Conservation (phyloP, 2,888 invertebrate genomes). For the Helleia helle region DNA sequence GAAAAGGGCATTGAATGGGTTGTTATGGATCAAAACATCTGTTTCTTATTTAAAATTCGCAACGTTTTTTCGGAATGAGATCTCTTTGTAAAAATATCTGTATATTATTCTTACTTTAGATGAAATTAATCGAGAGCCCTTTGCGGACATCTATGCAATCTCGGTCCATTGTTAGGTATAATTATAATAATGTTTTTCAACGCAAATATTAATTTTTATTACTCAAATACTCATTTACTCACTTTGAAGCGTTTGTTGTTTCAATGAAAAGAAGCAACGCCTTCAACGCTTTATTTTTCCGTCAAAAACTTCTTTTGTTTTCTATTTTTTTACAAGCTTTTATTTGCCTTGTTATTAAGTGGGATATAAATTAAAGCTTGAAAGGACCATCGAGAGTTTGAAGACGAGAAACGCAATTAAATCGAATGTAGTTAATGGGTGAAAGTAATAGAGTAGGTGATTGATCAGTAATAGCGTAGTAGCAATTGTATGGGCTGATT, state of each 20-base stretch:
- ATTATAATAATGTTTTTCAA: conserved; percentile 61
- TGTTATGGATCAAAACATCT: conserved; percentile 31
- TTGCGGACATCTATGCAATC: conserved; percentile 63
- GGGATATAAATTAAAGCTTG: conserved; percentile 6
- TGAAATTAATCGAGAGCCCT: conserved; percentile 61
- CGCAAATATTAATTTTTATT: conserved; percentile 68
- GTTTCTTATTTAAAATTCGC: conserved; percentile 39
- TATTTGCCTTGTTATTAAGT: too few species aligned
- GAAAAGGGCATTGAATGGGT: conserved; percentile 17
- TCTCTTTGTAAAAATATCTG: conserved; percentile 28
- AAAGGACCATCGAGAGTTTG: background rate
- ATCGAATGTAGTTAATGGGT: conserved; percentile 58
- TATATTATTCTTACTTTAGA: conserved; percentile 50
- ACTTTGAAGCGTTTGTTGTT: conserved; percentile 46
- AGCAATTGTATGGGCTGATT: conserved; percentile 37
- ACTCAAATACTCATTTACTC: conserved; percentile 37
- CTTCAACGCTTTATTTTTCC: conserved; percentile 17
- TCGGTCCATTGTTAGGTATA: conserved; percentile 59
- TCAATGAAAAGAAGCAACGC: conserved; percentile 15
- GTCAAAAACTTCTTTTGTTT: conserved; percentile 14
- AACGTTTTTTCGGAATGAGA: conserved; percentile 37
- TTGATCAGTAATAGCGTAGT: conserved; percentile 55
- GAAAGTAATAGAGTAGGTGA: conserved; percentile 52
- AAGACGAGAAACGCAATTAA: conserved; percentile 48
- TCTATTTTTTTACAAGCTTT: too few species aligned